Conservation (phyloP, 2,113 vertebrate genomes). For the Lipophrys pholis region DNA sequence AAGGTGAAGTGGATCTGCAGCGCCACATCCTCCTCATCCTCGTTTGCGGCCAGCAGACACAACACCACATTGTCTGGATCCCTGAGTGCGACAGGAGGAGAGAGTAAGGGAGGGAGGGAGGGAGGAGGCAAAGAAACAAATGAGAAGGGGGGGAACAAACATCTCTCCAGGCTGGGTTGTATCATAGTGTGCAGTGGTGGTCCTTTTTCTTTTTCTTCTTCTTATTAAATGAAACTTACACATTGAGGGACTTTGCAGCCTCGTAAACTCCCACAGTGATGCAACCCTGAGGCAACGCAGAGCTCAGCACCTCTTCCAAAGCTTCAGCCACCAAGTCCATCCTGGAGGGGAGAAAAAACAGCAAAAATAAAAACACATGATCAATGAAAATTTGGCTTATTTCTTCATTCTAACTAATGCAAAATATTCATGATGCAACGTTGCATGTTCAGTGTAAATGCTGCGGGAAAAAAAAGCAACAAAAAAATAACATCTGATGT, state of each 20-base stretch:
- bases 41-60: slow-evolving; percentile 92
- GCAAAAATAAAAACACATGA: not conserved
- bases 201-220: too few relatives aligned
- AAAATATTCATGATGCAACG: slow-evolving; percentile 11
- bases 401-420: too few relatives aligned
- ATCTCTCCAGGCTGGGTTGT: too few relatives aligned
- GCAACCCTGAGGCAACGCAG: slow-evolving; percentile 91
- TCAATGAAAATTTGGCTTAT: not conserved
- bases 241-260: slow-evolving; percentile 93
- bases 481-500: not conserved
- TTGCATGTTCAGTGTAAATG: slow-evolving; percentile 4
- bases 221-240: slow-evolving; percentile 88
- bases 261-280: slow-evolving; percentile 95
- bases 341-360: slow-evolving; percentile 68
- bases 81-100: slow-evolving; percentile 64
- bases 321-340: slow-evolving; percentile 93
- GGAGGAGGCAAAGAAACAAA: not conserved
- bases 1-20: slow-evolving; percentile 97
- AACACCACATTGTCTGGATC: slow-evolving; percentile 95
- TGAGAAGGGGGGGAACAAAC: not conserved
- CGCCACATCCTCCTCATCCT: slow-evolving; percentile 91
- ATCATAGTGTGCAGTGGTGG: too few relatives aligned
- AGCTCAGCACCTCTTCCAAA: slow-evolving; percentile 91
- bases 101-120: not conserved
- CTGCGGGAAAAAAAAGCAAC: not conserved